Evolutionary conservation across 2,797 vertebrate species (phyloP).

Genomic region (Pipistrellus pipistrellus): DNA sequence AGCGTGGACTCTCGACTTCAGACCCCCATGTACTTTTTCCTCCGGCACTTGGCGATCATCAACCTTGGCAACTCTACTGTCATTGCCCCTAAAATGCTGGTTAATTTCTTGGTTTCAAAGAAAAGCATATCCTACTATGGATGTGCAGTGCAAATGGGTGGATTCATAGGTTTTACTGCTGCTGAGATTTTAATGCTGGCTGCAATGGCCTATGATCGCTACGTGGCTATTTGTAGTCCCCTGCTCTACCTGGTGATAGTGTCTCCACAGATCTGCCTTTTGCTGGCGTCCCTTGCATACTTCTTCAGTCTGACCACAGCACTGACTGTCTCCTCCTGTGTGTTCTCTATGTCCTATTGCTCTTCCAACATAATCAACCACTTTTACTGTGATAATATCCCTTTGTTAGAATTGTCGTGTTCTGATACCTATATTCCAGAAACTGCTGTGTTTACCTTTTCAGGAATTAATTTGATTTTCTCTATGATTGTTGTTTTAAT

Average conservation of each 20-base stretch:
- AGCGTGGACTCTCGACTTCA: background rate
- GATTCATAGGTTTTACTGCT: slow-evolving; percentile 74
- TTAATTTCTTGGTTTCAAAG: slow-evolving; percentile 56
- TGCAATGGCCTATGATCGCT: slow-evolving; percentile 76
- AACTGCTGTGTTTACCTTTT: slow-evolving; percentile 52
- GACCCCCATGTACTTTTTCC: slow-evolving; percentile 73
- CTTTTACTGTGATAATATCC: slow-evolving; percentile 71
- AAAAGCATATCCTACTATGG: slow-evolving; percentile 67
- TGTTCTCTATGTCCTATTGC: slow-evolving; percentile 80
- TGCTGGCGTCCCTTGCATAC: slow-evolving; percentile 54
- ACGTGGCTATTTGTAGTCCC: slow-evolving; percentile 76
- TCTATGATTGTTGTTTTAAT: slow-evolving; percentile 68
- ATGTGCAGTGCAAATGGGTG: slow-evolving; percentile 75
- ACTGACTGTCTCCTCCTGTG: slow-evolving; percentile 9
- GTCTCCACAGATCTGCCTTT: slow-evolving; percentile 48
- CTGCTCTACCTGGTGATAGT: slow-evolving; percentile 72
- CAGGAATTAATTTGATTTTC: slow-evolving; percentile 60
- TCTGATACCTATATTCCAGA: slow-evolving; percentile 72
- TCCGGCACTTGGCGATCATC: slow-evolving; percentile 75
- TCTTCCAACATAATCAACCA: slow-evolving; percentile 72
- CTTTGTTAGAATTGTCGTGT: slow-evolving; percentile 78
- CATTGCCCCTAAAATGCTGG: slow-evolving; percentile 77
- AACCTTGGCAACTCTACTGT: slow-evolving; percentile 76
- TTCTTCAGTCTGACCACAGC: slow-evolving; percentile 63
- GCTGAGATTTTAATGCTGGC: slow-evolving; percentile 77